phyloP scores from a whole-genome alignment of 2,888 invertebrate genomes.

The Subacronicta megacephala region DNA sequence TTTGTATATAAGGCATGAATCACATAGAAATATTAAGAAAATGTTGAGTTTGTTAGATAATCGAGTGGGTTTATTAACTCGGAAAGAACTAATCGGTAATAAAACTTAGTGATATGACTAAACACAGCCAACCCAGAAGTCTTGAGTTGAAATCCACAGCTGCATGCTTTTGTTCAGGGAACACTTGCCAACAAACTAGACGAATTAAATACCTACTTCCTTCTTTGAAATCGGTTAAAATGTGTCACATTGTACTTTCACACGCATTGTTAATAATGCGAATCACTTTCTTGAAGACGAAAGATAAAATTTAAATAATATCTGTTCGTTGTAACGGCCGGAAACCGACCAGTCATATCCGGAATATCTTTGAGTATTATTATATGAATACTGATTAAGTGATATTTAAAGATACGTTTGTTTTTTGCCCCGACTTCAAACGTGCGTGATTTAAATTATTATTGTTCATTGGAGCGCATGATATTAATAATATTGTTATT shows the following conservation, averaged over 20 bases:
- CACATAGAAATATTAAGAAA: not conserved
- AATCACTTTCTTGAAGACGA: conserved; percentile 49
- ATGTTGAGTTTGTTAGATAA: not conserved
- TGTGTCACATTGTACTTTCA: conserved; percentile 5
- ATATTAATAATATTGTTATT: conserved; percentile 30
- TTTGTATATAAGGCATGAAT: too few relatives aligned
- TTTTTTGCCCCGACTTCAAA: conserved; percentile 34
- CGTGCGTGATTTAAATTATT: conserved; percentile 26
- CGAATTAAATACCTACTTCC: too few relatives aligned
- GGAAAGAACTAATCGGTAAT: not conserved
- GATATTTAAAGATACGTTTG: conserved; percentile 28
- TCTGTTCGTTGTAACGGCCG: conserved; percentile 58
- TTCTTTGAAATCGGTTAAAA: too few relatives aligned
- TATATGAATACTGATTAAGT: conserved; percentile 73
- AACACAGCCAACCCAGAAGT: too few relatives aligned
- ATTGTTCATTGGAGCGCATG: conserved; percentile 11
- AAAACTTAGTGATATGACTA: too few relatives aligned
- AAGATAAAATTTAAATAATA: conserved; percentile 68
- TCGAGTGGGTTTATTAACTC: not conserved
- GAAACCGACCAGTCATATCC: conserved; percentile 69
- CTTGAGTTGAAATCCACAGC: too few relatives aligned
- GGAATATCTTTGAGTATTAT: conserved; percentile 65
- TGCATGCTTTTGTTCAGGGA: too few relatives aligned
- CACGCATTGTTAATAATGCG: conserved; percentile 20
- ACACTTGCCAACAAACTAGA: too few relatives aligned